Base-by-base conservation (phyloP, 1,140 invertebrate species). In the Wasmannia auropunctata region DNA sequence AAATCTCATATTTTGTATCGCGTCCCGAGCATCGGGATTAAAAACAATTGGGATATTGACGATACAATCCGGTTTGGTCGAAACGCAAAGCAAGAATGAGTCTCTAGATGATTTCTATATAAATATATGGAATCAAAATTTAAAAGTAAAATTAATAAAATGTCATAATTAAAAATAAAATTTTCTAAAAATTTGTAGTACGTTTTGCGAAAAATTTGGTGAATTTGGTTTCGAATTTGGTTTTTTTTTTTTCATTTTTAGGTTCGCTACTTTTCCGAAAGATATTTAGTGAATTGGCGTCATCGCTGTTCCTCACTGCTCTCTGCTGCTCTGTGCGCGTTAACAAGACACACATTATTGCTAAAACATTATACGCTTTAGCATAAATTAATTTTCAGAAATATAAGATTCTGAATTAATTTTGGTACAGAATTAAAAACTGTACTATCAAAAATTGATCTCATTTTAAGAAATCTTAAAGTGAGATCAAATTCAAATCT, bases 261-360 rank as follows among this genome's bases (percentile, higher is more conserved):
- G 34, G 34, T 75, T 4, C 0, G 70, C 22, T 10, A 28, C 7
- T 22, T 4, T n/a, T 51, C 28, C 22, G 22, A 60, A 40, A 60
- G 16, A 34, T 49, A 25, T 76, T 31, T 11, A 31, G 62, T 16
- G 34, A 70, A 56, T 70, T 40, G 46, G 37, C 49, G 46, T 11
- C 31, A 40, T 54, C 51, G 79, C 54, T 67, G 34, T n/a, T n/a
- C n/a, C 40, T 69, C 19, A 34, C 28, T 37, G 25, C 51, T 54
- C 22, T 5, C 46, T 37, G 56, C 37, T 58, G 58, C 51, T 77
- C 85, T 77, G 69, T 70, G 62, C 19, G 56, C 87, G 86, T 89
- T 93, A 92, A 93, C 92, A 91, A 91, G 88, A 72, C 89, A 85
- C 83, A 85, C 86, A 91, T 92, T 92, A 92, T 92, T 86, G 92